Percentiles rank a stretch among this genome's conserved stretches.
phyloP scores from a whole-genome alignment of 2,113 vertebrate species.

The Motacilla alba region DNA sequence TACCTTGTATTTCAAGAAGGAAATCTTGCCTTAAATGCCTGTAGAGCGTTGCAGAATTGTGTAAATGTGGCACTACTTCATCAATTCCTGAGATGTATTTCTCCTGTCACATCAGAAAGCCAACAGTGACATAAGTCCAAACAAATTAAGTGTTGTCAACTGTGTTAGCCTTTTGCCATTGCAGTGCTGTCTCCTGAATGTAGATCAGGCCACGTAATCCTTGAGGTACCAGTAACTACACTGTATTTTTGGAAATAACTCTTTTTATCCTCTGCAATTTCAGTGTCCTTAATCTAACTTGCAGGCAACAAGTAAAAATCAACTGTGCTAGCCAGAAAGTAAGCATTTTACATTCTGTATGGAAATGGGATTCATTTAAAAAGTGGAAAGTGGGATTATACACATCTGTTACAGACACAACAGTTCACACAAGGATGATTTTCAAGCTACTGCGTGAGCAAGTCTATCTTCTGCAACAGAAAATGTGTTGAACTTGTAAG shows the following conservation, averaged over 20 bases:
- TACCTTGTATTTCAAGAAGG: background rate
- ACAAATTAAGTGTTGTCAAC: slow-evolving; percentile 42
- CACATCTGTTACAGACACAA: background rate
- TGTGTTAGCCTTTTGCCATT: slow-evolving; percentile 25
- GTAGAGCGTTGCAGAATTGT: background rate
- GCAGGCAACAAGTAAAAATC: background rate
- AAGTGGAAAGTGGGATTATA: background rate
- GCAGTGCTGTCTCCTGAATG: slow-evolving; percentile 8
- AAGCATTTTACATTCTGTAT: background rate
- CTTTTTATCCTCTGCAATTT: background rate
- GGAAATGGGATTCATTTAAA: background rate
- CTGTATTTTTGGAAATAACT: slow-evolving; percentile 26
- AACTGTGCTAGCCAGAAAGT: background rate
- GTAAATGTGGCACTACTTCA: background rate
- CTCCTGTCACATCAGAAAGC: slow-evolving; percentile 38
- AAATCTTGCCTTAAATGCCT: background rate
- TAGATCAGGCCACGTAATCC: slow-evolving; percentile 13
- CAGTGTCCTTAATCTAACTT: background rate
- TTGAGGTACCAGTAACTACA: background rate
- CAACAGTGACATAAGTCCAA: slow-evolving; percentile 37
- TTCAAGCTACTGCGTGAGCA: background rate
- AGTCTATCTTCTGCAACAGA: background rate
- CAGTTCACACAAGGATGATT: background rate
- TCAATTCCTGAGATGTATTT: background rate
- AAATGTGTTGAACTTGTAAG: background rate